phyloP scores from a whole-genome alignment of 2,113 vertebrate genomes.

The Gobiocypris rarus region DNA sequence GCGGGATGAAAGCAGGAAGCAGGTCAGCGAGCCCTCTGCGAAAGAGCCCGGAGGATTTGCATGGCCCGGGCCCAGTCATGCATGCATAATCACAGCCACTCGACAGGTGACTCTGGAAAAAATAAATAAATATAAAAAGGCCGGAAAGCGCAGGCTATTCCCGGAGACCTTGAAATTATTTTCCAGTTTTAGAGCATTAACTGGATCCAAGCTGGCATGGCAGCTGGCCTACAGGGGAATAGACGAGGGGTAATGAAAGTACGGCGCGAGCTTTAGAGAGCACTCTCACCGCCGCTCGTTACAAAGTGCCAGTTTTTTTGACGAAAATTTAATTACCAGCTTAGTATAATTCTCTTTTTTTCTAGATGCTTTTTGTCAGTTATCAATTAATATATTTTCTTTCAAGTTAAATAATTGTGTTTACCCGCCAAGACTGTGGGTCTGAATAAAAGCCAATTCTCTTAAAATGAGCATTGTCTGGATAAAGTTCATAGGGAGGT shows the following conservation, averaged over 20 bases:
- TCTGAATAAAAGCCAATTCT: slow-evolving; percentile 17
- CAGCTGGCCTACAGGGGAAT: slow-evolving; percentile 39
- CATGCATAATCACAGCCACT: slow-evolving; percentile 40
- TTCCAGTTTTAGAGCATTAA: slow-evolving; percentile 46
- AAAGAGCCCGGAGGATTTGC: slow-evolving; percentile 41
- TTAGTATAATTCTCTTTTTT: slow-evolving; percentile 27
- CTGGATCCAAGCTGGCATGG: slow-evolving; percentile 46
- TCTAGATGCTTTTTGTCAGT: neutral
- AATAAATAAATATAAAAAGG: slow-evolving; percentile 37
- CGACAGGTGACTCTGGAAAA: slow-evolving; percentile 46
- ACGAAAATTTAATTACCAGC: slow-evolving; percentile 29
- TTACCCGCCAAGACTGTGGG: neutral
- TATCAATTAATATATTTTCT: slow-evolving; percentile 1
- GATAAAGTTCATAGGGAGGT: neutral
- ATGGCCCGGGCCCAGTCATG: slow-evolving; percentile 23
- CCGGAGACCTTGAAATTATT: slow-evolving; percentile 47
- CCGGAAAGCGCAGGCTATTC: slow-evolving; percentile 2
- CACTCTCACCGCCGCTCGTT: neutral
- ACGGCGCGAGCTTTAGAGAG: neutral
- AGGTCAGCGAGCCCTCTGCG: slow-evolving; percentile 31
- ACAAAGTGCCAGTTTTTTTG: slow-evolving; percentile 14
- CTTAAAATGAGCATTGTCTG: neutral
- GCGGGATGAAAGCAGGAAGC: slow-evolving; percentile 25
- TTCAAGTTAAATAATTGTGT: neutral
- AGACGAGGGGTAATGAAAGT: slow-evolving; percentile 36